Evolutionary conservation across 2,888 invertebrate species (phyloP), one percentile per base, ranked within the genome.

Genomic region (Athripsodes cinereus): DNA sequence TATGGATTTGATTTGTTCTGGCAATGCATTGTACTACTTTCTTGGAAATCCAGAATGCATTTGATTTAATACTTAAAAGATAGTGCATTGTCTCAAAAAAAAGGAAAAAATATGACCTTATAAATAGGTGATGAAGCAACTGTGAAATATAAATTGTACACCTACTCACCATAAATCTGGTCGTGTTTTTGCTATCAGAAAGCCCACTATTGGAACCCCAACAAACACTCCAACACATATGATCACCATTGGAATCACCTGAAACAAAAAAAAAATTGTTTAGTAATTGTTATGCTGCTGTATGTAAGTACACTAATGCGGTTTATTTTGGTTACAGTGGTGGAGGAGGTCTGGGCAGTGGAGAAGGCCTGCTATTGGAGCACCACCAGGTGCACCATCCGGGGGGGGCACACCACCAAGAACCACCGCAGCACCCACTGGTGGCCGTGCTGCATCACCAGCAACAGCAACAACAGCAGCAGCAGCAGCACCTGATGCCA

Each of bases 311-410:
- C 13, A 40, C 13, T 40, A 8, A 40, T 13, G 16, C 13, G 16
- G 22, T 50, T 22, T 48, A 18, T 48, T 48, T 20, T 48, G n/a
- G 63, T 40, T 57, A 82, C 67, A 80, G 81, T 68, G 78, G 82
- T 71, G 74, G 74, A 58, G 74, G 73, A 62, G 71, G 73, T 46
- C 73, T 72, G 64, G 75, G 74, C 73, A 65, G 72, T 69, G 65
- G 75, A 71, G 65, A 77, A 61, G 74, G 77, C 67, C 77, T 76
- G 64, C 75, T 78, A 66, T 69, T 78, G 65, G 78, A 61, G 48
- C 59, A 59, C 48, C 59, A 61, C 56, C 49, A 49, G 55, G 65
- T 61, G 46, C 66, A 59, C 55, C 59, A 71, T 69, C 58, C 71
- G 69, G 64, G 70, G 69, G 66, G 72, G 44, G 20, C 22, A 69